These are phyloP conservation scores for Petrolisthes cinctipes DNA, from an alignment of 2,888 invertebrate species.

Conservation along the genomic window DNA sequence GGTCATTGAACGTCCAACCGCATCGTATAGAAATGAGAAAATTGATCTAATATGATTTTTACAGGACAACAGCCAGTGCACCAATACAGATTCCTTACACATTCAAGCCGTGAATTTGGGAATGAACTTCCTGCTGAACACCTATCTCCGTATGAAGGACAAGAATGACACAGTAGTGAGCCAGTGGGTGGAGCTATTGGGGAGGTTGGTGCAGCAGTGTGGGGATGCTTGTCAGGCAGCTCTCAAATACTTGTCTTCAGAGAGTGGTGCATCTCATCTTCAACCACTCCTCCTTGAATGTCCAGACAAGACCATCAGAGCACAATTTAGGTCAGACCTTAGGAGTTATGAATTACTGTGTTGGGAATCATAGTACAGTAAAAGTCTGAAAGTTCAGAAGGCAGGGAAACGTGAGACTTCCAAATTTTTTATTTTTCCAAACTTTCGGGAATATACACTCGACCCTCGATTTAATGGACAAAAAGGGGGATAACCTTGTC, in stretches of 20 bases:
- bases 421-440: background rate
- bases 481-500: no score
- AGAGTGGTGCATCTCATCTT: constrained; percentile 69
- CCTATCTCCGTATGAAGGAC: constrained; percentile 70
- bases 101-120: constrained; percentile 67
- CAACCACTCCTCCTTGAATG: constrained; percentile 71
- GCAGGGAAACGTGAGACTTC: background rate
- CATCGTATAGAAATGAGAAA: background rate
- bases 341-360: no score
- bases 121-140: constrained; percentile 71
- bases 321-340: constrained; percentile 68
- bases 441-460: no score
- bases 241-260: constrained; percentile 69
- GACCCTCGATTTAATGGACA: background rate
- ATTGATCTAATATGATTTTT: background rate
- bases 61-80: constrained; percentile 36
- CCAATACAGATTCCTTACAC: background rate
- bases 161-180: constrained; percentile 67
- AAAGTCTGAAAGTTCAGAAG: no score
- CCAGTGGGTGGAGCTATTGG: constrained; percentile 69
- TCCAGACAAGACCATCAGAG: constrained; percentile 70
- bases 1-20: background rate
- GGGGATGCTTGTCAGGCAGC: constrained; percentile 70
- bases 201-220: constrained; percentile 68
- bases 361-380: no score